Conservation (phyloP, 2,797 vertebrate species). For the Oryzias sinensis region DNA sequence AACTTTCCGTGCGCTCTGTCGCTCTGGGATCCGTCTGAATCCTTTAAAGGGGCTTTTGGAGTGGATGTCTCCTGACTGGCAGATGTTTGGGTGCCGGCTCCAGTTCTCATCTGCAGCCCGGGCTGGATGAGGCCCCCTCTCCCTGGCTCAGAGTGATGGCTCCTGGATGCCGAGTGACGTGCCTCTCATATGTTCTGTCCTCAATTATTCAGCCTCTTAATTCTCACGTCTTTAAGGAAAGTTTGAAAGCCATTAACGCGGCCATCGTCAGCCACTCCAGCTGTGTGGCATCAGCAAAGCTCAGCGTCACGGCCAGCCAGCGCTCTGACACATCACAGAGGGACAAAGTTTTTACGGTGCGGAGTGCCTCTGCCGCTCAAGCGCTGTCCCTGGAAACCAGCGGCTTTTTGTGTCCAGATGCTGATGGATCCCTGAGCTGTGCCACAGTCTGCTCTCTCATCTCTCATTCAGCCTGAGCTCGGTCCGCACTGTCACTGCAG, state of each 20-base stretch:
- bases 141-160: constrained; percentile 38
- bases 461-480: constrained; percentile 40
- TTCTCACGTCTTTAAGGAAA: constrained; percentile 67
- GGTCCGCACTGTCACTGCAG: constrained; percentile 26
- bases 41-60: not conserved
- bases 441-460: constrained; percentile 45
- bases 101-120: constrained; percentile 29
- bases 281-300: constrained; percentile 62
- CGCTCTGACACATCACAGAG: constrained; percentile 42
- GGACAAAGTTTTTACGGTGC: constrained; percentile 35
- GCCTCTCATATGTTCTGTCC: constrained; percentile 52
- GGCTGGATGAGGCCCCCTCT: constrained; percentile 11
- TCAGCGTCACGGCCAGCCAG: constrained; percentile 50
- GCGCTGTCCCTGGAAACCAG: constrained; percentile 32
- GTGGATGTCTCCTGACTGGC: constrained; percentile 15
- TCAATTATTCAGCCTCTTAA: constrained; percentile 72
- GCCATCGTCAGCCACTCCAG: constrained; percentile 50
- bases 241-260: constrained; percentile 68
- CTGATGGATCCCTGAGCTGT: constrained; percentile 37
- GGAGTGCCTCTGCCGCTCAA: constrained; percentile 29
- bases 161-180: constrained; percentile 49
- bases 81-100: constrained; percentile 13
- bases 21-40: not conserved
- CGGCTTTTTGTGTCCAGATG: constrained; percentile 16
- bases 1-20: not conserved